Evolutionary conservation across 2,888 invertebrate genomes (phyloP), one percentile per base, ranked within the genome.

Genomic region (Epiblema foenella): DNA sequence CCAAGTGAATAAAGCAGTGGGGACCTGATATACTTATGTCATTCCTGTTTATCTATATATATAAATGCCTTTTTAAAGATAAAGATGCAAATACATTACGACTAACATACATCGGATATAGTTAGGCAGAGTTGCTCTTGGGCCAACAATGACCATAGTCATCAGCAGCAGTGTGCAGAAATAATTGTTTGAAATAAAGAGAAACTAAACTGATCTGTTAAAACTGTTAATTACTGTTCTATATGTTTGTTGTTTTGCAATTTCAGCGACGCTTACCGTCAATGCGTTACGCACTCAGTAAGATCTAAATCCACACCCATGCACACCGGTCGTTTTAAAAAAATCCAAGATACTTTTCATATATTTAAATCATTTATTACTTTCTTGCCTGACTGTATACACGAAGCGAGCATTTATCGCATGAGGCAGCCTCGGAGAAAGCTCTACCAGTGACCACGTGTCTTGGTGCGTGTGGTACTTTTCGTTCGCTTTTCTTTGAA

Each of bases 231-330:
- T 83, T 81, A 83, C 83, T 84, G 75, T 78, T 80, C 84, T 81
- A 76, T 71, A 83, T 82, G 79, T 83, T 83, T 79, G 75, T 81
- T 84, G 56, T 29, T 12, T 80, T 81, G 79, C 81, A 81, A 76
- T 76, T 46, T 17, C 17, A 33, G 18, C 29, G 12, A 46, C n/a
- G 0, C n/a, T 46, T 33, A 29, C 33, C 8, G n/a, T 20, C 3
- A 51, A 52, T 49, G 51, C 15, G 18, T 33, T 63, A 62, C 8
- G 17, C 29, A 8, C 20, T 39, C 42, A 7, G 46, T 12, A 46
- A n/a, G n/a, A 46, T 8, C 15, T 46, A 15, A 42, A 15, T 46
- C 46, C 5, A 10, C 15, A 42, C 46, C n/a, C 15, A 46, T 7
- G 8, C 15, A 15, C 15, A 42, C 42, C 3, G 42, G 12, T 39